phyloP scores from a whole-genome alignment of 1,140 invertebrate species.

The Zaprionus davidi region DNA sequence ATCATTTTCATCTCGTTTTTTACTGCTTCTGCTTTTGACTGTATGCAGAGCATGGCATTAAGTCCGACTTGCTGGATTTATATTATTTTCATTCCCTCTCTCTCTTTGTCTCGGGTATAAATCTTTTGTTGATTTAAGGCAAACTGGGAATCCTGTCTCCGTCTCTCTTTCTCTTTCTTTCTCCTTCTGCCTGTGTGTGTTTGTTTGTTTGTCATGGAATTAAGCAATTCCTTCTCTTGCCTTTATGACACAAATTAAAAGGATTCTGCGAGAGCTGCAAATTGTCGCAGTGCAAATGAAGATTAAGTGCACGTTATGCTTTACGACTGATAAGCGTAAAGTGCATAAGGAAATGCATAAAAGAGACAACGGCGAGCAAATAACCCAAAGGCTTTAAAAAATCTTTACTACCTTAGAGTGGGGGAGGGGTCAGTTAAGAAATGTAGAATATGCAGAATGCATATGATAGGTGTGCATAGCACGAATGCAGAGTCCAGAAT shows the following conservation, averaged over 20 bases:
- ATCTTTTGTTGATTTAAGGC: constrained; percentile 80
- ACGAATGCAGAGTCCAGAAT: background rate
- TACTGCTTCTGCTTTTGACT: constrained; percentile 13
- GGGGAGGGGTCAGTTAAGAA: no score
- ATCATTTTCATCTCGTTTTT: constrained; percentile 28
- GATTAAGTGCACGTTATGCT: constrained; percentile 53
- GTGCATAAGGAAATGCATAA: constrained; percentile 28
- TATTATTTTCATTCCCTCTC: constrained; percentile 26
- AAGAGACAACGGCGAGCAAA: background rate
- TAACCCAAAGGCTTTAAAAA: background rate
- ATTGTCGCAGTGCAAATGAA: constrained; percentile 47
- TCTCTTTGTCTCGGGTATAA: constrained; percentile 52
- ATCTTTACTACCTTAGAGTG: background rate
- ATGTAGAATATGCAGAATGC: no score
- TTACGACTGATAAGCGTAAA: constrained; percentile 46
- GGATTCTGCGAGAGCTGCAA: constrained; percentile 44
- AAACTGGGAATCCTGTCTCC: constrained; percentile 25
- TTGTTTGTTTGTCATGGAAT: constrained; percentile 68
- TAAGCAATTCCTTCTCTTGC: constrained; percentile 71
- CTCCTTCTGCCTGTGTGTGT: background rate
- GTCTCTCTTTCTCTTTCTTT: background rate
- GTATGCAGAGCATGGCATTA: constrained; percentile 65
- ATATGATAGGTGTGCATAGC: background rate
- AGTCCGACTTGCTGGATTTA: constrained; percentile 74
- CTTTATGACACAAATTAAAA: constrained; percentile 75